A percentile compares a stretch with the other conserved stretches of the same genome.
Evolutionary conservation across 1,140 invertebrate genomes (phyloP).

Genomic region (Aphidius ervi): DNA sequence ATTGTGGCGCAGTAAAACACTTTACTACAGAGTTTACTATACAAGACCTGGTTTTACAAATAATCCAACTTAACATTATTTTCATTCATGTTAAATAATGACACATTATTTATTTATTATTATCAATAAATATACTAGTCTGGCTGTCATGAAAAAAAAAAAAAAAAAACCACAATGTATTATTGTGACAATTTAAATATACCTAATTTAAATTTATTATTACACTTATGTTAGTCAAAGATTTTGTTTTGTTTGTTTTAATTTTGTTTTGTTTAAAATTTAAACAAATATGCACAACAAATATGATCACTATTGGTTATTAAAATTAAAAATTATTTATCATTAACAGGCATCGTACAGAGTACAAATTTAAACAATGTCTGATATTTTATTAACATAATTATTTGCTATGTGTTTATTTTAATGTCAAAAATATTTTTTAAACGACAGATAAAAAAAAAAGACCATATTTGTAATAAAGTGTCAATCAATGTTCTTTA

Average conservation of each 20-base stretch:
- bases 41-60: constrained; percentile 58
- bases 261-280: background rate
- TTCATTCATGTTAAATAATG: background rate
- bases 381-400: background rate
- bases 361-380: no score
- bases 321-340: no score
- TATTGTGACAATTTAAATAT: background rate
- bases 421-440: background rate
- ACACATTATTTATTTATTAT: no score
- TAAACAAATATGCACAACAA: constrained; percentile 10
- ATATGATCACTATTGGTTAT: background rate
- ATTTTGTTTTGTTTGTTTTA: background rate
- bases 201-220: constrained; percentile 8
- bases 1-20: constrained; percentile 96
- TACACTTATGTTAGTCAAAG: background rate
- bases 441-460: background rate
- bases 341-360: no score
- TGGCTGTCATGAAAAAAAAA: constrained; percentile 5
- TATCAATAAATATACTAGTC: background rate
- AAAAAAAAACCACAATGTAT: background rate
- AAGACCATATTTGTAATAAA: background rate
- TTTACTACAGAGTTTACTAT: constrained; percentile 98
- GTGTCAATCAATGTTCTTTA: no score
- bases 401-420: constrained; percentile 1
- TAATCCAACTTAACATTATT: constrained; percentile 26